Evolutionary conservation across 2,113 vertebrate species (phyloP).

Genomic region (Telmatochromis brichardi): DNA sequence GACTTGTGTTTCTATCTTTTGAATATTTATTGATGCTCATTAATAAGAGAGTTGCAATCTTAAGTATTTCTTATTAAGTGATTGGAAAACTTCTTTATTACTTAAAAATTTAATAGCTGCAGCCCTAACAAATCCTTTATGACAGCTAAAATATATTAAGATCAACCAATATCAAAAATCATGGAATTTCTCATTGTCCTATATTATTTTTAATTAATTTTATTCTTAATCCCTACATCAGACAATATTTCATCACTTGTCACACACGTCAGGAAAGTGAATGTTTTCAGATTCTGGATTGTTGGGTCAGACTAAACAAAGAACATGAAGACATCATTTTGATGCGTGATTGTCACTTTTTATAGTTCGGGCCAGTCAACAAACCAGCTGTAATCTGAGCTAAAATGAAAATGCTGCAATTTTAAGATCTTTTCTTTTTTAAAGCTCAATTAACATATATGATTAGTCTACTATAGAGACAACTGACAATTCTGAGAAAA

Average conservation of each 20-base stretch:
- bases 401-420: background rate
- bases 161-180: background rate
- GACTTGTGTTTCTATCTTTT: background rate
- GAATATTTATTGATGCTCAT: background rate
- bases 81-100: background rate
- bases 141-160: background rate
- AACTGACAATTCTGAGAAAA: background rate
- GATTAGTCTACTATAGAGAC: background rate
- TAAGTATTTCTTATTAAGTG: background rate
- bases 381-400: background rate
- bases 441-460: background rate
- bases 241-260: background rate
- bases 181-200: background rate
- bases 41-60: background rate
- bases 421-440: background rate
- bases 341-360: background rate
- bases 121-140: background rate
- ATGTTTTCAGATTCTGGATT: background rate
- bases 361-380: background rate
- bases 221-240: background rate
- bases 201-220: background rate
- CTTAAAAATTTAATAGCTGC: background rate
- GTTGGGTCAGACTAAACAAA: background rate
- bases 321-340: background rate
- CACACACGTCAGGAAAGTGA: background rate